Percentiles rank a stretch among this genome's conserved stretches.
phyloP scores from a whole-genome alignment of 2,888 invertebrate species.

The Thymelicus sylvestris region DNA sequence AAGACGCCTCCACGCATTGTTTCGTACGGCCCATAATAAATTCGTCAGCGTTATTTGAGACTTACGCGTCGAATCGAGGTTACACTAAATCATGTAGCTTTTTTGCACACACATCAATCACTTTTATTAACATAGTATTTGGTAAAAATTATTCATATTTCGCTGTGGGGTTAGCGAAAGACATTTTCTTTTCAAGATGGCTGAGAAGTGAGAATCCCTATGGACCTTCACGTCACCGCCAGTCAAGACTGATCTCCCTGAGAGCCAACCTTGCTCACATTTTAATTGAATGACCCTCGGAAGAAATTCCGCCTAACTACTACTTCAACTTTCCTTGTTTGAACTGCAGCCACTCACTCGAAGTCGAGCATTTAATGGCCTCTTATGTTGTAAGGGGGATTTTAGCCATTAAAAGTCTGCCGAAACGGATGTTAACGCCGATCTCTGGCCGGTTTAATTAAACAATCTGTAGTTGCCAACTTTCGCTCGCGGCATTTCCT shows the following conservation, averaged over 20 bases:
- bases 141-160: no score
- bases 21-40: neutral
- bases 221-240: neutral
- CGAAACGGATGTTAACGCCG: conserved; percentile 45
- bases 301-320: conserved; percentile 28
- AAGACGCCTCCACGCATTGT: neutral
- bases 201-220: neutral
- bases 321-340: conserved; percentile 35
- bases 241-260: neutral
- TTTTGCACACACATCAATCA: no score
- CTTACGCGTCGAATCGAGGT: neutral
- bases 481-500: conserved; percentile 45
- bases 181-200: neutral
- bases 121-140: no score
- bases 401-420: conserved; percentile 40
- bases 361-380: conserved; percentile 42
- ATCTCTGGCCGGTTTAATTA: conserved; percentile 49
- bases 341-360: conserved; percentile 32
- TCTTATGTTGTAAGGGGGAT: conserved; percentile 42
- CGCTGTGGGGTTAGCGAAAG: no score
- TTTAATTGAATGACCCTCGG: conserved; percentile 32
- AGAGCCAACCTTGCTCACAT: conserved; percentile 7
- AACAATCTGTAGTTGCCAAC: conserved; percentile 46
- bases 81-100: neutral
- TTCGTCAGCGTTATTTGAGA: conserved; percentile 6